Evolutionary conservation across 2,888 invertebrate species (phyloP), one percentile per base, ranked within the genome.

Genomic region (Bombylius major): DNA sequence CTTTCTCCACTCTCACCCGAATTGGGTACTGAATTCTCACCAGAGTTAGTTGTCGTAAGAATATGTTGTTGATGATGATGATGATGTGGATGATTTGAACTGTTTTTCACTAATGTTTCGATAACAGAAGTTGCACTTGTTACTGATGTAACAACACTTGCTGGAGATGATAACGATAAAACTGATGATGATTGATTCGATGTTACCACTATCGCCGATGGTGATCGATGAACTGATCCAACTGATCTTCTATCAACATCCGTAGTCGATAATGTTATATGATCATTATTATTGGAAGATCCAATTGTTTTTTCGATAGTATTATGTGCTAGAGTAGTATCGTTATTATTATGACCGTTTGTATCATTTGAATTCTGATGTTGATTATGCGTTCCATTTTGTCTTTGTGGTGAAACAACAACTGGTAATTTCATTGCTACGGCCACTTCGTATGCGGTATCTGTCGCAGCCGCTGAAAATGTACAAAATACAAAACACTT

Each of bases 351-450:
- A 50, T 55, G 50, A 6, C 14, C 47, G 46, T 51, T 50, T n/a
- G 50, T 12, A 45, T 55, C 50, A 23, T 7, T 14, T 14, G 50
- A 63, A 61, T 62, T 63, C 62, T 65, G 61, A 63, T 63, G 59
- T 47, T 55, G 50, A 55, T 50, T 53, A 50, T 58, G 53, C 42
- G 58, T 44, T 54, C 56, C 58, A 55, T 59, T 61, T 57, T 51
- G 58, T 14, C 55, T 47, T 53, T 56, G 58, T 54, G 62, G 58
- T 55, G 61, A 59, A 54, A 60, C 58, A 36, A 61, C 62, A 51
- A 60, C 60, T 61, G 61, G 62, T 50, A 61, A 57, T 57, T 61
- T 61, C 54, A 61, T 62, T 46, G 61, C 61, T 53, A 57, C 59
- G 42, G 62, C 61, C 53, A 60, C 60, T 45, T 62, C 59, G 53